Conservation (phyloP, 1,140 invertebrate genomes). For the Drosophila miranda region DNA sequence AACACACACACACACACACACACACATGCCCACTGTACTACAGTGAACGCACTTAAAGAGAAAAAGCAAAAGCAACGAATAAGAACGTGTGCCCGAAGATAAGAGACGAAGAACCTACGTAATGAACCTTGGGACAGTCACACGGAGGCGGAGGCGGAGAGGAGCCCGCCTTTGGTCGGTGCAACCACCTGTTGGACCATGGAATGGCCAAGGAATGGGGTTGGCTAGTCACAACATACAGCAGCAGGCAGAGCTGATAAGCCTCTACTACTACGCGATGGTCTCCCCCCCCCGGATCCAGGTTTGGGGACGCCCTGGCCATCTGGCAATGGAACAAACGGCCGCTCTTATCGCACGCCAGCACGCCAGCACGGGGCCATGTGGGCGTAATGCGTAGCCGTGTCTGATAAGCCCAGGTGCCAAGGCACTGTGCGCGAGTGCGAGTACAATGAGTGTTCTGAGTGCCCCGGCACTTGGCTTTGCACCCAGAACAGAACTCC, state of each 20-base stretch:
- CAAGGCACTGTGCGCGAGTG: slow-evolving; percentile 22
- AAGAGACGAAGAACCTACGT: slow-evolving; percentile 39
- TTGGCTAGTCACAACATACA: slow-evolving; percentile 49
- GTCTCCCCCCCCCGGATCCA: slow-evolving; percentile 2
- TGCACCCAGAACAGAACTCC: slow-evolving; percentile 34
- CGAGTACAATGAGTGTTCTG: not conserved
- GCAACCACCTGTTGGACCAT: slow-evolving; percentile 70
- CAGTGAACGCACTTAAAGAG: slow-evolving; percentile 40
- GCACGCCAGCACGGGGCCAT: not conserved
- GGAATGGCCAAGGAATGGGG: slow-evolving; percentile 27
- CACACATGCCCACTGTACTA: too few species aligned
- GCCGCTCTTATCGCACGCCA: too few species aligned
- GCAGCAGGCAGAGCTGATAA: slow-evolving; percentile 49
- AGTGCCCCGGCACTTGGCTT: slow-evolving; percentile 24
- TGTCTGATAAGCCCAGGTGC: slow-evolving; percentile 50
- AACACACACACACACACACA: not conserved
- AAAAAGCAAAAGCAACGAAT: slow-evolving; percentile 38
- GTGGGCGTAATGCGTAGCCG: slow-evolving; percentile 62
- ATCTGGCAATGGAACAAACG: slow-evolving; percentile 39
- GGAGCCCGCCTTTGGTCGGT: slow-evolving; percentile 32
- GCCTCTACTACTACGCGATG: slow-evolving; percentile 33
- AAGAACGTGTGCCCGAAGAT: slow-evolving; percentile 62
- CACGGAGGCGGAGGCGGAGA: not conserved
- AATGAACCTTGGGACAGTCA: slow-evolving; percentile 64
- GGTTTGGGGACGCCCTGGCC: slow-evolving; percentile 24